phyloP scores from a whole-genome alignment of 2,797 vertebrate genomes.

The Chrosomus eos region DNA sequence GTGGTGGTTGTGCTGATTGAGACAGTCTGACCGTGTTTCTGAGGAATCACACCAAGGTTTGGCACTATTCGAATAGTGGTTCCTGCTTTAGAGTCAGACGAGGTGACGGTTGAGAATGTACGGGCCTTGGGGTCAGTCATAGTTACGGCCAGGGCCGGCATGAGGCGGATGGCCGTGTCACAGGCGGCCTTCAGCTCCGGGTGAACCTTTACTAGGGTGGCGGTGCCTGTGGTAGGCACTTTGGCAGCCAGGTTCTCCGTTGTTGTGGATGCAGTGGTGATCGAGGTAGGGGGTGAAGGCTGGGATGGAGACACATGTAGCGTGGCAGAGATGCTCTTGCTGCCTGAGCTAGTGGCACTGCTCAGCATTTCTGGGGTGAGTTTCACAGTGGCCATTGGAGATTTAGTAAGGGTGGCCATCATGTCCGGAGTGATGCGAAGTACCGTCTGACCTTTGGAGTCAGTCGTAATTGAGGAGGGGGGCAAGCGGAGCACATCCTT shows the following conservation, averaged over 20 bases:
- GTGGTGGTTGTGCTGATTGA: slow-evolving; percentile 82
- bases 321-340: slow-evolving; percentile 93
- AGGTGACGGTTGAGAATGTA: slow-evolving; percentile 78
- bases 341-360: slow-evolving; percentile 67
- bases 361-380: slow-evolving; percentile 95
- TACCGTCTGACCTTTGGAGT: slow-evolving; percentile 95
- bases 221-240: slow-evolving; percentile 61
- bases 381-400: slow-evolving; percentile 93
- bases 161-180: slow-evolving; percentile 88
- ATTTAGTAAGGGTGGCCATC: slow-evolving; percentile 98
- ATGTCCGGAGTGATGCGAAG: slow-evolving; percentile 97
- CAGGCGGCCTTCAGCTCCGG: slow-evolving; percentile 84
- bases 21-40: slow-evolving; percentile 90
- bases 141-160: slow-evolving; percentile 91
- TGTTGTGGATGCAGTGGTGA: slow-evolving; percentile 68
- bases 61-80: slow-evolving; percentile 95
- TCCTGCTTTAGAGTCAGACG: slow-evolving; percentile 85
- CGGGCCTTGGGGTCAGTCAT: slow-evolving; percentile 91
- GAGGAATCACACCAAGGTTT: slow-evolving; percentile 90
- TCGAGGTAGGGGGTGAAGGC: slow-evolving; percentile 66
- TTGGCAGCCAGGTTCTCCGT: slow-evolving; percentile 79
- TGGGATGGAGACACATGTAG: slow-evolving; percentile 85
- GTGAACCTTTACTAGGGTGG: slow-evolving; percentile 81
- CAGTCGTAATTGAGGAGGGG: slow-evolving; percentile 95
- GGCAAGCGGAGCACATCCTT: slow-evolving; percentile 95